Evolutionary conservation across 2,888 invertebrate species (phyloP), one percentile per base, ranked within the genome.

Genomic region (Teleogryllus oceanicus): DNA sequence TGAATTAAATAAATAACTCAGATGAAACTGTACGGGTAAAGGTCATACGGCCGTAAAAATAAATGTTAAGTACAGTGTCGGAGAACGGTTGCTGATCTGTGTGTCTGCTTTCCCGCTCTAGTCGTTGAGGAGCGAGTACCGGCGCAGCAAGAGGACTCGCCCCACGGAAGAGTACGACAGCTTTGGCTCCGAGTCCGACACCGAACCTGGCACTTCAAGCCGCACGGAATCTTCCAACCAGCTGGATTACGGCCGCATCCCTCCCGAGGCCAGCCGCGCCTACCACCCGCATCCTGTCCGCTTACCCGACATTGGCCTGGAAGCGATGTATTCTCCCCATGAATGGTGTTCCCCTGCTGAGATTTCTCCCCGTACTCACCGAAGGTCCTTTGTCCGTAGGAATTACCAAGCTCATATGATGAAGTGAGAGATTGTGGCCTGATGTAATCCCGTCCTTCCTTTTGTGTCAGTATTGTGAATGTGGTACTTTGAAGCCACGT

Each of bases 221-320:
- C 82, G 83, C n/a, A 83, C 83, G 37, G 83, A 83, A 81, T 83
- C 83, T 21, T 83, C 83, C 18, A 83, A 83, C 76, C 83, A 83
- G 50, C 78, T 83, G 24, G 83, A 83, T 78, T 83, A 83, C 74
- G 50, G n/a, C 76, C 21, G 74, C 62, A 49, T 62, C 8, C 62
- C 62, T 12, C 13, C 16, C 5, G 80, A 78, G 12, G 81, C 80
- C 75, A 5, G 80, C 75, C 62, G 77, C 50, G 76, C 80, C 37
- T 78, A 79, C 24, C 80, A 81, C 75, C 81, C 78, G 50, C 49
- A 79, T 16, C 18, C 79, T 37, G 79, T 79, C 13, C 79, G 81
- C 11, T 50, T 81, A 24, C 49, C 78, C 11, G 75, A 79, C 51
- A 74, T 76, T 18, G 51, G 49, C 51, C 37, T 77, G 5, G 79